phyloP scores from a whole-genome alignment of 2,113 vertebrate species.

The Meriones unguiculatus region DNA sequence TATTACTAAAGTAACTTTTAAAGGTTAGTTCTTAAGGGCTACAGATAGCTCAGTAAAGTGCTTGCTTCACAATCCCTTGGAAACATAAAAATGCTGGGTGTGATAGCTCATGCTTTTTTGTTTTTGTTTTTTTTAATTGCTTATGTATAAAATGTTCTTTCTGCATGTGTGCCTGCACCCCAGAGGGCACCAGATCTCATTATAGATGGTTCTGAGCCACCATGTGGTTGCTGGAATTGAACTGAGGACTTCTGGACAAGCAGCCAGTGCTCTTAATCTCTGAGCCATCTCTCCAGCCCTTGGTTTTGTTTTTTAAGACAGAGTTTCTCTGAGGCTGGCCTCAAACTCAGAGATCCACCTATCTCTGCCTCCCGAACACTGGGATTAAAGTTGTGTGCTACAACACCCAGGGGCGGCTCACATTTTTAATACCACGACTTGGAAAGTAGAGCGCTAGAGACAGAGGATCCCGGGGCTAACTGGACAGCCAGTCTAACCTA shows the following conservation, averaged over 20 bases:
- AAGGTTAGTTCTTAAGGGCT: not conserved
- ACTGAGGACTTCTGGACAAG: no score
- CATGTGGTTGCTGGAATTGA: no score
- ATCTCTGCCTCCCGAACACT: not conserved
- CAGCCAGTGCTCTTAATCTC: no score
- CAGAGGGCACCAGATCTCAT: no score
- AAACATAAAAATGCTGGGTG: not conserved
- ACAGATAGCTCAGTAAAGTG: not conserved
- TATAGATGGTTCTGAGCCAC: no score
- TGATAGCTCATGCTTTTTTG: not conserved
- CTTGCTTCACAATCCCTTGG: not conserved
- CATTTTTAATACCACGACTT: not conserved
- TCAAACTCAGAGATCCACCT: not conserved
- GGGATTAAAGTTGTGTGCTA: not conserved
- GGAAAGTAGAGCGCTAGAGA: not conserved
- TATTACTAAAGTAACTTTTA: not conserved
- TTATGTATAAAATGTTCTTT: no score
- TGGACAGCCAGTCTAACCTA: not conserved
- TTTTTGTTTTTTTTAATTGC: not conserved
- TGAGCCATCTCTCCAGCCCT: no score
- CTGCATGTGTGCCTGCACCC: no score
- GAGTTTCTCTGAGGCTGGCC: not conserved
- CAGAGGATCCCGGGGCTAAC: not conserved
- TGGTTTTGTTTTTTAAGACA: not conserved
- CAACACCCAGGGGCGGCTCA: not conserved